Conservation (phyloP, 92 coral and sea anemone species). For the Palythoa heliodiscus region DNA sequence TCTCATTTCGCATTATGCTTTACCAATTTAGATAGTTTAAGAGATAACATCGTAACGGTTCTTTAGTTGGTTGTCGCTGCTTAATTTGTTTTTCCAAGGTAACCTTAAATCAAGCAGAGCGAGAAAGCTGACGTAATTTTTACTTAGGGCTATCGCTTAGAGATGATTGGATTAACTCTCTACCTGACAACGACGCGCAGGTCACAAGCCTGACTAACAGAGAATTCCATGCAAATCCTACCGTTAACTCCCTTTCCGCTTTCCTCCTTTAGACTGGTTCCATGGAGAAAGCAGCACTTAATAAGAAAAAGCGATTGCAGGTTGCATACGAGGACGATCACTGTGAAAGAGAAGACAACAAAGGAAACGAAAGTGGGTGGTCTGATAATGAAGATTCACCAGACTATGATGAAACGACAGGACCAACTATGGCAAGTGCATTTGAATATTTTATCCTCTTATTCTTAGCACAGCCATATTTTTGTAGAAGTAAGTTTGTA, state of each 20-base stretch:
- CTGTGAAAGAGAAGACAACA: not conserved
- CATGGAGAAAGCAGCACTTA: not conserved
- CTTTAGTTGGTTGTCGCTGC: too few relatives aligned
- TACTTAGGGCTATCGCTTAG: not conserved
- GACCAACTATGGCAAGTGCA: slow-evolving; percentile 14
- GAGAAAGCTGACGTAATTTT: too few relatives aligned
- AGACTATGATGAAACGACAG: not conserved
- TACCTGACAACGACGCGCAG: not conserved
- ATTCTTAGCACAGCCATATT: not conserved
- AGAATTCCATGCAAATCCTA: not conserved
- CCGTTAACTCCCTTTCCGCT: not conserved
- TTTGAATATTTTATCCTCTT: not conserved
- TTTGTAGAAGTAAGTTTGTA: not conserved
- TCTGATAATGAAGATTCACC: slow-evolving; percentile 3
- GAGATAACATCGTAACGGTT: too few relatives aligned
- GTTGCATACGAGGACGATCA: not conserved
- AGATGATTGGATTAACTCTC: too few relatives aligned
- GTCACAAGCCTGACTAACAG: not conserved
- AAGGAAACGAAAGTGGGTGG: not conserved
- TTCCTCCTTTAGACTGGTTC: not conserved
- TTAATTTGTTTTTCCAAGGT: too few relatives aligned
- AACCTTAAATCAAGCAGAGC: too few relatives aligned
- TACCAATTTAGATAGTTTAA: too few relatives aligned
- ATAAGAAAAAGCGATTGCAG: not conserved
- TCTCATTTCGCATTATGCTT: too few relatives aligned